Conservation (phyloP, 2,797 vertebrate genomes). For the Enteromius unitaeniatus region DNA sequence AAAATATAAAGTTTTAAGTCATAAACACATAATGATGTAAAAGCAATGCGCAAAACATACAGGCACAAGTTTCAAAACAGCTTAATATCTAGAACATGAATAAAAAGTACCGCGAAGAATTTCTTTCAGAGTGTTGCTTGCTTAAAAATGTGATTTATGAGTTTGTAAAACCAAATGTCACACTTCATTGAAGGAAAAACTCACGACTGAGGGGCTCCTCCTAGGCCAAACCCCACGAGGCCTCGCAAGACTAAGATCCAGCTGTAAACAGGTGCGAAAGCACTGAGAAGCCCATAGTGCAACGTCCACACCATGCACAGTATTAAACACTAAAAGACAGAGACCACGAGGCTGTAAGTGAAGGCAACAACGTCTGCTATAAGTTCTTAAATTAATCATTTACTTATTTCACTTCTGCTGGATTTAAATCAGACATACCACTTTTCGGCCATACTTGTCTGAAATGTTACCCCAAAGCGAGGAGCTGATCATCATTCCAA, state of each 20-base stretch:
- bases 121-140: neutral
- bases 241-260: constrained; percentile 97
- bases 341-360: neutral
- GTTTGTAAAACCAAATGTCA: neutral
- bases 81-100: neutral
- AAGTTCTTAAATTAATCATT: neutral
- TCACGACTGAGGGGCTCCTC: constrained; percentile 98
- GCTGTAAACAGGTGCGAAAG: constrained; percentile 93
- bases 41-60: neutral
- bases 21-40: constrained; percentile 6
- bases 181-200: constrained; percentile 65
- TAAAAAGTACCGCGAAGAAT: neutral
- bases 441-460: constrained; percentile 96
- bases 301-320: constrained; percentile 96
- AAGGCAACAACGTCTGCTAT: neutral
- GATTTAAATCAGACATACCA: constrained; percentile 79
- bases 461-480: constrained; percentile 98
- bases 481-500: constrained; percentile 99
- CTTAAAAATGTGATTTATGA: neutral
- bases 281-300: constrained; percentile 93
- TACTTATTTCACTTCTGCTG: neutral
- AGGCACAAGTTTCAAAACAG: neutral
- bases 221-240: constrained; percentile 96
- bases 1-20: neutral
- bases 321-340: constrained; percentile 86